Evolutionary conservation across 2,113 vertebrate genomes (phyloP), one percentile per base, ranked within the genome.

Genomic region (Phalacrocorax pelagicus): DNA sequence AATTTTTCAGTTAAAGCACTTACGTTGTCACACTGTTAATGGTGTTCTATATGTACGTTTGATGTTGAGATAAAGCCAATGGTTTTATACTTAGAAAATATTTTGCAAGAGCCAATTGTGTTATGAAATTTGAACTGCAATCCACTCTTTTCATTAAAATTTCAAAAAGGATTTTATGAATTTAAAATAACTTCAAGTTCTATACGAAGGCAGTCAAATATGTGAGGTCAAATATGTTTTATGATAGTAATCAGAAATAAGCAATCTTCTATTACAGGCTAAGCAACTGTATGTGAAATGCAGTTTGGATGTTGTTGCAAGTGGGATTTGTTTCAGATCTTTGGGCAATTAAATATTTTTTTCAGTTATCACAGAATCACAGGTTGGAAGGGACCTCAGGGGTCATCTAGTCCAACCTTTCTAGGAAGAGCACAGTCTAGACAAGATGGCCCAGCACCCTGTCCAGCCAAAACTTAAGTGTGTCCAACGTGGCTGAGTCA

Each of bases 301-400:
- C 13, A 69, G n/a, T 72, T 62, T 84, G n/a, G 22, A 1, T 2
- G 5, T 80, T 0, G 0, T 21, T 67, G 30, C 15, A 67, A 2
- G 21, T 42, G 26, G 22, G 51, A 49, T 58, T 80, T 77, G 2
- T 81, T 23, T 69, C 32, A 19, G 27, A 57, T 52, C 9, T 80
- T 63, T 34, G 8, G 4, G 5, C 6, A 61, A 27, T 29, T 78
- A 67, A 49, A 18, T 34, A 59, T 21, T 72, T 38, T 38, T 38
- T 38, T 38, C 38, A 38, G 38, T 38, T 38, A 38, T 38, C 38
- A 38, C 38, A 38, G 38, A 38, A 38, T 38, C 38, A 38, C 38
- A 38, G 38, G 38, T 10, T 38, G 38, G 38, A 38, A 38, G 38
- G 38, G 38, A 38, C 38, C 38, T 38, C 38, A 38, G 38, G 38